Conservation (phyloP, 2,113 vertebrate genomes). For the Petromus typicus region DNA sequence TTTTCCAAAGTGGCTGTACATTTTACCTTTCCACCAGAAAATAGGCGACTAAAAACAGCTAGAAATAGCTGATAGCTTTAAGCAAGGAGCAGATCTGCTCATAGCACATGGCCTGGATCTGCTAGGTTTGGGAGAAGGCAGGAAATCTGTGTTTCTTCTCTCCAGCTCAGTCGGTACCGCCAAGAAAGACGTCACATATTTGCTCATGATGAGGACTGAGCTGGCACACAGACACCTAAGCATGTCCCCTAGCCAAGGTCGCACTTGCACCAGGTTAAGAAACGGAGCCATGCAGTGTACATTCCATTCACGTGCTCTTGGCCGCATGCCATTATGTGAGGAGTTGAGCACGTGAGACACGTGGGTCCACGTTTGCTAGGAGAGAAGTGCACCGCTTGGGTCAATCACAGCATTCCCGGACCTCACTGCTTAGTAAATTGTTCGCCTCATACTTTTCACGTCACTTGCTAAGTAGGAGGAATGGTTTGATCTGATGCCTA, state of each 20-base stretch:
- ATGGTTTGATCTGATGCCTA: neutral
- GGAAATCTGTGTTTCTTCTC: neutral
- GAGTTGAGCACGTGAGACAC: conserved; percentile 41
- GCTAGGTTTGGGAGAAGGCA: neutral
- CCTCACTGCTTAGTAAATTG: conserved; percentile 5
- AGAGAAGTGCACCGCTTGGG: neutral
- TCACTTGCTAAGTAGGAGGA: conserved; percentile 14
- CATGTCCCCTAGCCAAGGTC: conserved; percentile 24
- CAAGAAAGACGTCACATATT: neutral
- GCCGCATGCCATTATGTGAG: conserved; percentile 12
- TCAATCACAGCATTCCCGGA: neutral
- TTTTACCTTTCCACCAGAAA: neutral
- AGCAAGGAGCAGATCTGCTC: neutral
- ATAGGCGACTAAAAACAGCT: neutral
- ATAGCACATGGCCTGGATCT: neutral
- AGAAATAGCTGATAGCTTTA: neutral
- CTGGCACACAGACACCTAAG: neutral
- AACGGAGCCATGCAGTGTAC: conserved; percentile 3
- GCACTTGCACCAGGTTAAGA: conserved; percentile 57
- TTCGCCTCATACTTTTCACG: neutral
- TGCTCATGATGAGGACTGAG: neutral
- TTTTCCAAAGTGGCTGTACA: neutral
- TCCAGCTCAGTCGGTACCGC: neutral
- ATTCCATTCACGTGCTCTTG: conserved; percentile 49
- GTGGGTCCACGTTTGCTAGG: conserved; percentile 56